Percentiles rank a stretch among this genome's conserved stretches.
Conservation (phyloP, 1,140 invertebrate species). For the Heliconius eleuchia region DNA sequence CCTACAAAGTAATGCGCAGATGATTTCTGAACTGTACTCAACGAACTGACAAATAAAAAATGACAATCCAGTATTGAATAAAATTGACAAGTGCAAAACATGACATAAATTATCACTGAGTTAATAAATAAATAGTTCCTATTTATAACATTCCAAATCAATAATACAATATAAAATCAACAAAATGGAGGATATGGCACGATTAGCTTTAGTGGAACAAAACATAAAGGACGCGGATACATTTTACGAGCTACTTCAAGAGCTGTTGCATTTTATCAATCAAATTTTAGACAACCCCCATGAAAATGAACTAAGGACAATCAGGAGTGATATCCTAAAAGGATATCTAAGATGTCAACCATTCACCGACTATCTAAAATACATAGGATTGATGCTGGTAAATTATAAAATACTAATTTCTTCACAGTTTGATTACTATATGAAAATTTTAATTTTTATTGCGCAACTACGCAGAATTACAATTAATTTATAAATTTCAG, state of each 20-base stretch:
- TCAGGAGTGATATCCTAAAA: conserved; percentile 51
- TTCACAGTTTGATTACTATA: background rate
- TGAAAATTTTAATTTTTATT: background rate
- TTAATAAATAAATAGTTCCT: conserved; percentile 36
- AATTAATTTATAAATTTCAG: conserved; percentile 30
- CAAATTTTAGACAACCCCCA: conserved; percentile 68
- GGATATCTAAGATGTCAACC: conserved; percentile 45
- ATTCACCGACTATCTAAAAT: conserved; percentile 64
- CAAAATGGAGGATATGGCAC: conserved; percentile 71
- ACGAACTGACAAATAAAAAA: background rate
- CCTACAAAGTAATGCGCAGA: background rate
- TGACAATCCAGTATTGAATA: conserved; percentile 21
- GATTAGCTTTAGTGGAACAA: conserved; percentile 66
- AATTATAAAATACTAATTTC: conserved; percentile 26
- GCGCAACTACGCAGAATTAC: too few species aligned
- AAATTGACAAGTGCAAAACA: conserved; percentile 35
- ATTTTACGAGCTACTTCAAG: conserved; percentile 58
- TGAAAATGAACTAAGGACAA: conserved; percentile 52
- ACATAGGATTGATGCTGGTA: conserved; percentile 65
- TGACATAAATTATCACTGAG: conserved; percentile 29
- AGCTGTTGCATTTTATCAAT: conserved; percentile 54
- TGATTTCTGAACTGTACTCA: background rate
- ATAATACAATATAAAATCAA: conserved; percentile 31
- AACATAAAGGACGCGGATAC: conserved; percentile 50
- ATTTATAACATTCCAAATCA: conserved; percentile 34